phyloP scores from a whole-genome alignment of 2,888 invertebrate genomes.

The Cheilosia impressa region DNA sequence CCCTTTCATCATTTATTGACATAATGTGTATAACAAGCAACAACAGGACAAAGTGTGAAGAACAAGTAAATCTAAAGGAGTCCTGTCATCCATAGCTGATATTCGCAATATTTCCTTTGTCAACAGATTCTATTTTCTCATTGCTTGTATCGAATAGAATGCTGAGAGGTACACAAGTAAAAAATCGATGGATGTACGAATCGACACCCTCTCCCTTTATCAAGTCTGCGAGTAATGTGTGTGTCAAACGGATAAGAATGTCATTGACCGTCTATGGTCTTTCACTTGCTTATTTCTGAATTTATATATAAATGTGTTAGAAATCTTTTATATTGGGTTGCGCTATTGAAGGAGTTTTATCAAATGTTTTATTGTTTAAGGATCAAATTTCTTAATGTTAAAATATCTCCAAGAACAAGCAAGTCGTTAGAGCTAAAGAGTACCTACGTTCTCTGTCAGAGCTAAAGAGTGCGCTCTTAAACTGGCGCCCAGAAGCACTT shows the following conservation, averaged over 20 bases:
- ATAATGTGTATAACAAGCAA: neutral
- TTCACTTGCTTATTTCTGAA: constrained; percentile 20
- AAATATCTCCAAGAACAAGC: too few species aligned
- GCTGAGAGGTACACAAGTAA: constrained; percentile 25
- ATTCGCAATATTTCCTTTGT: constrained; percentile 57
- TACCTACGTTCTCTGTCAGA: too few species aligned
- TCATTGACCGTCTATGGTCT: constrained; percentile 57
- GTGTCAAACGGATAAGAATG: constrained; percentile 59
- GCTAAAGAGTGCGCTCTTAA: too few species aligned
- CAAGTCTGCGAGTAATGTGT: constrained; percentile 52
- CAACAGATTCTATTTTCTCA: constrained; percentile 45
- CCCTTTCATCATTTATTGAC: constrained; percentile 18
- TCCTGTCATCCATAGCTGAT: constrained; percentile 63
- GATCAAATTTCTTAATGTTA: rapidly evolving
- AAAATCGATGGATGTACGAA: constrained; percentile 43
- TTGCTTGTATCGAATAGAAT: constrained; percentile 36
- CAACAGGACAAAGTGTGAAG: neutral
- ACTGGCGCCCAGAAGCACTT: too few species aligned
- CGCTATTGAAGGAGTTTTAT: neutral
- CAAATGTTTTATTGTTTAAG: too few species aligned
- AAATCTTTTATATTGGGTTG: constrained; percentile 3
- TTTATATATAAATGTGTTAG: constrained; percentile 11
- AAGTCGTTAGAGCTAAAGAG: too few species aligned
- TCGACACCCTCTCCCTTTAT: constrained; percentile 4
- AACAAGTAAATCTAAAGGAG: constrained; percentile 64